A percentile compares a stretch with the other conserved stretches of the same genome.
These are phyloP conservation scores for Clarias gariepinus DNA, from an alignment of 2,113 vertebrate genomes.

Conservation along the genomic window DNA sequence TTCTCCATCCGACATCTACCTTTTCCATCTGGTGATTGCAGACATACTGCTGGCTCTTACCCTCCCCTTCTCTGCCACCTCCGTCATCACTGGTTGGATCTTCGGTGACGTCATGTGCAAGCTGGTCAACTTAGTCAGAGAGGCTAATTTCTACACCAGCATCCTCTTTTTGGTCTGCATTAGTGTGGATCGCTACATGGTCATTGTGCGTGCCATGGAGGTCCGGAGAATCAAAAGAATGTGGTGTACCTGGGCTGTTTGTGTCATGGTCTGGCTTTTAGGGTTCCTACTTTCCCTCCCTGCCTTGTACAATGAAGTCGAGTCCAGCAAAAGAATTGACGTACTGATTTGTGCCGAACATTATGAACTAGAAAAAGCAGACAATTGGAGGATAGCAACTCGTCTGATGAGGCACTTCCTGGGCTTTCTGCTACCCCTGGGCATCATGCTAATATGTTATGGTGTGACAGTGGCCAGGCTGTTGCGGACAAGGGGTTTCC, in stretches of 20 bases:
- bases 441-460: slow-evolving; percentile 72
- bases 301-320: slow-evolving; percentile 57
- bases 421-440: slow-evolving; percentile 70
- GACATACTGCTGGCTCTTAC: slow-evolving; percentile 71
- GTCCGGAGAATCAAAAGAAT: slow-evolving; percentile 45
- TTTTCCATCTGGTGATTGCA: slow-evolving; percentile 70
- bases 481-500: slow-evolving; percentile 68
- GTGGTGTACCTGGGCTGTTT: slow-evolving; percentile 59
- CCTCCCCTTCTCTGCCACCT: slow-evolving; percentile 71
- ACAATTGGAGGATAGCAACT: slow-evolving; percentile 64
- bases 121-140: slow-evolving; percentile 65
- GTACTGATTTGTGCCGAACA: slow-evolving; percentile 54
- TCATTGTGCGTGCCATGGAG: slow-evolving; percentile 71
- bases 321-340: rapidly evolving
- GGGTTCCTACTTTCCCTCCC: slow-evolving; percentile 68
- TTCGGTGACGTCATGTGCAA: slow-evolving; percentile 74
- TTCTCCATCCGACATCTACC: slow-evolving; percentile 72
- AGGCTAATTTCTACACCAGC: slow-evolving; percentile 77
- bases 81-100: slow-evolving; percentile 65
- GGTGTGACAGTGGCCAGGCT: slow-evolving; percentile 65
- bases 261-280: slow-evolving; percentile 64
- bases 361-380: slow-evolving; percentile 51
- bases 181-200: slow-evolving; percentile 76
- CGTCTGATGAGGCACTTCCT: slow-evolving; percentile 63
- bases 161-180: slow-evolving; percentile 77